phyloP scores from a whole-genome alignment of 2,888 invertebrate species.

The Amblyjoppa proteus region DNA sequence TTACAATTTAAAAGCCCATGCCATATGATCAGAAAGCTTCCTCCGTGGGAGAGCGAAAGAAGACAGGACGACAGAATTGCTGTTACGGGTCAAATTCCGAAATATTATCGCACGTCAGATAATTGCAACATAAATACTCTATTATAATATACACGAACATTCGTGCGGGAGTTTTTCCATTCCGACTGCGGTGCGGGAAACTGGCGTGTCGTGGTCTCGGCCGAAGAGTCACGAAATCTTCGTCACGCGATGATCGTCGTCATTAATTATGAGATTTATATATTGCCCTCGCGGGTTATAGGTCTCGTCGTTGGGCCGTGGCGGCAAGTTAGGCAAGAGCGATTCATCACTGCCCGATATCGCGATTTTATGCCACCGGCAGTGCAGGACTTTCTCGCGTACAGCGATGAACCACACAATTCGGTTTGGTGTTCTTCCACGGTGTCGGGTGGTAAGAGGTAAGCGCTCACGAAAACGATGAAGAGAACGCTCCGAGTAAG shows the following conservation, averaged over 20 bases:
- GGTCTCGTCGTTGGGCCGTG: neutral
- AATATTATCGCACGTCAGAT: conserved; percentile 37
- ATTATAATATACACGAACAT: conserved; percentile 34
- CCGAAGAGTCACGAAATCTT: conserved; percentile 42
- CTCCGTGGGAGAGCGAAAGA: neutral
- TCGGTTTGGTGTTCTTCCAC: conserved; percentile 52
- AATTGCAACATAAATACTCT: conserved; percentile 37
- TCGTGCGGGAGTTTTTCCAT: conserved; percentile 37
- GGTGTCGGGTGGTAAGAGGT: neutral
- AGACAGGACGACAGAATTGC: neutral
- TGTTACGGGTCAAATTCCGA: conserved; percentile 5
- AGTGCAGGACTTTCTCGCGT: conserved; percentile 43
- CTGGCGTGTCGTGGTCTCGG: conserved; percentile 40
- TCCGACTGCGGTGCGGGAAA: conserved; percentile 37
- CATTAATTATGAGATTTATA: conserved; percentile 66
- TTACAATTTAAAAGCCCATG: neutral
- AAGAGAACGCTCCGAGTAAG: conserved; percentile 21
- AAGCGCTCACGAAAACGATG: conserved; percentile 40
- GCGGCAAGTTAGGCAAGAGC: conserved; percentile 58
- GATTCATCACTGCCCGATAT: conserved; percentile 68
- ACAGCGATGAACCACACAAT: conserved; percentile 57
- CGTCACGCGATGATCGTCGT: conserved; percentile 65
- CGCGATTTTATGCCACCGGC: conserved; percentile 59
- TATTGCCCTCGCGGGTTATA: conserved; percentile 37
- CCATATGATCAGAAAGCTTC: neutral